Percentiles rank a stretch among this genome's conserved stretches.
These are phyloP conservation scores for Notiomystis cincta DNA, from an alignment of 2,113 vertebrate genomes.

Conservation along the genomic window DNA sequence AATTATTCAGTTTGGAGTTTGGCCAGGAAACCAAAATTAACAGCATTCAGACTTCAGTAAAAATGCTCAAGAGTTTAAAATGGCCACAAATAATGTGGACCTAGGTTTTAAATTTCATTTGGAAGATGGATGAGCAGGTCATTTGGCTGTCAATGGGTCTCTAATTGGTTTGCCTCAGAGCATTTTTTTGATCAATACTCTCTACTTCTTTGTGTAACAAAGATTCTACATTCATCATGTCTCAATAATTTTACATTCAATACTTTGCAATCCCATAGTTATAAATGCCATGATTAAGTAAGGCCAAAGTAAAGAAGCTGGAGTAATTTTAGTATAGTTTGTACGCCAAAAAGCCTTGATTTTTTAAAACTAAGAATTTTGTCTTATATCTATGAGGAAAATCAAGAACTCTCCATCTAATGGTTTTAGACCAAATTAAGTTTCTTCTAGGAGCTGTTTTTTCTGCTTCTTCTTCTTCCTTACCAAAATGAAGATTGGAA, in stretches of 20 bases:
- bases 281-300: not conserved
- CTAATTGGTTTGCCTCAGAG: not conserved
- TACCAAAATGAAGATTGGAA: not conserved
- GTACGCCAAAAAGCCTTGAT: not conserved
- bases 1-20: not conserved
- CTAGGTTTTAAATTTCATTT: not conserved
- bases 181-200: constrained; percentile 9
- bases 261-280: not conserved
- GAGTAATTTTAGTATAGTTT: not conserved
- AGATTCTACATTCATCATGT: not conserved
- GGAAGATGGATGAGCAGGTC: not conserved
- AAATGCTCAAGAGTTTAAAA: not conserved
- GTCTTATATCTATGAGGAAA: not conserved
- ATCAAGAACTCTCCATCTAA: not conserved
- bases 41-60: not conserved
- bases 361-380: not conserved
- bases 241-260: not conserved
- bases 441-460: not conserved
- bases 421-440: not conserved
- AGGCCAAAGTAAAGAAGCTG: not conserved
- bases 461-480: not conserved
- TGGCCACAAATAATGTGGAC: not conserved
- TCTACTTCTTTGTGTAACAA: not conserved
- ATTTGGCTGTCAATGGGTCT: not conserved
- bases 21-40: constrained; percentile 12